These are phyloP conservation scores for Balanococcus diminutus DNA, from an alignment of 2,888 invertebrate species.

Conservation along the genomic window DNA sequence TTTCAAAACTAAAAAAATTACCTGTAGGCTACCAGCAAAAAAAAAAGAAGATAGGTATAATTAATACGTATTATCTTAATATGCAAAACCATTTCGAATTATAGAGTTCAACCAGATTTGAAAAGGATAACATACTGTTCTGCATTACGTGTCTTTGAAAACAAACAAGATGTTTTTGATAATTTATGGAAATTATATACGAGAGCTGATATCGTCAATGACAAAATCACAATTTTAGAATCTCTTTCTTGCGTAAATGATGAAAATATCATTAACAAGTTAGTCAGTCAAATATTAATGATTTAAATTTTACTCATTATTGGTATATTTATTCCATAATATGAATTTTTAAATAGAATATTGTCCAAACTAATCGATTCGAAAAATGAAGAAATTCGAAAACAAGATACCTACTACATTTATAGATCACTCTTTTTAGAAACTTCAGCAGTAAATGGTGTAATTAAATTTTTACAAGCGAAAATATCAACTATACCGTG, in stretches of 20 bases:
- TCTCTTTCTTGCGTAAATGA: conserved; percentile 36
- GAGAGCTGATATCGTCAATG: conserved; percentile 40
- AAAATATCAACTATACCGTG: background rate
- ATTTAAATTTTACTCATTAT: background rate
- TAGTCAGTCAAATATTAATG: background rate
- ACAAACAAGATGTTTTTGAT: background rate
- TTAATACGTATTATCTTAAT: too few relatives aligned
- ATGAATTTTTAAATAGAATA: background rate
- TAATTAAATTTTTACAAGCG: background rate
- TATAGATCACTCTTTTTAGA: background rate
- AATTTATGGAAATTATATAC: background rate
- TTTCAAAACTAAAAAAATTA: background rate
- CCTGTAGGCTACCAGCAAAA: too few relatives aligned
- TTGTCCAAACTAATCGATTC: background rate
- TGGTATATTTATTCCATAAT: background rate
- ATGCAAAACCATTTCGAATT: background rate
- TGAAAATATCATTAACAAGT: background rate
- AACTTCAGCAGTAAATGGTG: background rate
- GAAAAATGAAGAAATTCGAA: conserved; percentile 11
- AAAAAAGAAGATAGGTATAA: background rate
- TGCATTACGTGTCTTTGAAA: conserved; percentile 46
- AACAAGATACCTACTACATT: background rate
- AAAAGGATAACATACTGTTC: conserved; percentile 55
- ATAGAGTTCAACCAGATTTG: conserved; percentile 56
- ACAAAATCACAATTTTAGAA: conserved; percentile 45